Conservation (phyloP, 2,888 invertebrate genomes). For the Lasioglossum villosulum region DNA sequence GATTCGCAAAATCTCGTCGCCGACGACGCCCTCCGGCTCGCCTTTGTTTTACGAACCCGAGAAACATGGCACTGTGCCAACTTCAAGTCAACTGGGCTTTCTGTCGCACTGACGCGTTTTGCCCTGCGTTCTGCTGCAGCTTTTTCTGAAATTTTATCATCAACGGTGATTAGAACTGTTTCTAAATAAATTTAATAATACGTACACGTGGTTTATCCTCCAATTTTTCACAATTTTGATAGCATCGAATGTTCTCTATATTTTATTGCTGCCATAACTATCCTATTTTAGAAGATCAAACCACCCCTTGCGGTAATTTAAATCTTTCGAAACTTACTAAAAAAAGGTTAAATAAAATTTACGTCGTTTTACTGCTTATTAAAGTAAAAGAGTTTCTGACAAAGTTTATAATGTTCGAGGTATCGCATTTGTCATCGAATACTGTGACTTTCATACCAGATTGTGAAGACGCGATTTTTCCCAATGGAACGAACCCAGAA, state of each 20-base stretch:
- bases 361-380: too few species aligned
- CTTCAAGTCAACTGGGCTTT: neutral
- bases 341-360: too few species aligned
- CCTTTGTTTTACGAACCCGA: neutral
- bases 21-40: neutral
- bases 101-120: neutral
- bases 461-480: neutral
- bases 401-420: too few species aligned
- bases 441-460: neutral
- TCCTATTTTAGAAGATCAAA: neutral
- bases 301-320: neutral
- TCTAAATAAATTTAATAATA: neutral
- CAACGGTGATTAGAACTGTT: neutral
- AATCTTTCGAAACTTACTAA: neutral
- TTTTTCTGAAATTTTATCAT: neutral
- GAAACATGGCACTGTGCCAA: slow-evolving; percentile 18
- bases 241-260: too few species aligned
- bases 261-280: too few species aligned
- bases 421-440: neutral
- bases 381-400: too few species aligned
- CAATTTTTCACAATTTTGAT: too few species aligned
- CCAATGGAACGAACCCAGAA: neutral
- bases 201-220: too few species aligned
- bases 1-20: slow-evolving; percentile 13
- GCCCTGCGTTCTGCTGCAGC: neutral